Evolutionary conservation across 2,888 invertebrate genomes (phyloP).

Genomic region (Microchrysa polita): DNA sequence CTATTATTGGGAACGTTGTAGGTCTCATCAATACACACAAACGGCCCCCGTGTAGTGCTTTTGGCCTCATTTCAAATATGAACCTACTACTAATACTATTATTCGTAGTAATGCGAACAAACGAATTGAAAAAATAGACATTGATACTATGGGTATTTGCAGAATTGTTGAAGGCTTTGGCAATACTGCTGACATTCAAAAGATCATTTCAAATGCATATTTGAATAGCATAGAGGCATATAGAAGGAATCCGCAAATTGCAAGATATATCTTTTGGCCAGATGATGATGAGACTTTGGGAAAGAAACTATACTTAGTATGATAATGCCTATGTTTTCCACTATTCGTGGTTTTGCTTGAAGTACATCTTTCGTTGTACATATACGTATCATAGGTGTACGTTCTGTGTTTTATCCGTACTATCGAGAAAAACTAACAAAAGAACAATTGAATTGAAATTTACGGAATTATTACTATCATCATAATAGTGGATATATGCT

Average conservation of each 20-base stretch:
- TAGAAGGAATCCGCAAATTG: background rate
- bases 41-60: background rate
- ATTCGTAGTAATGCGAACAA: no score
- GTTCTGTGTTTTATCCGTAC: constrained; percentile 6
- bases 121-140: no score
- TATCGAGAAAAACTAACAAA: constrained; percentile 47
- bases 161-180: constrained; percentile 12
- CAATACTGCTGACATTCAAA: constrained; percentile 21
- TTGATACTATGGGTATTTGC: background rate
- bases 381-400: constrained; percentile 11
- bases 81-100: constrained; percentile 1
- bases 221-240: background rate
- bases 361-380: background rate
- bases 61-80: constrained; percentile 2
- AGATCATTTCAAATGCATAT: constrained; percentile 6
- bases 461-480: constrained; percentile 35
- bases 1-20: background rate
- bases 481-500: constrained; percentile 7
- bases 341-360: background rate
- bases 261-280: constrained; percentile 15
- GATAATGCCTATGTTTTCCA: background rate
- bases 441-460: constrained; percentile 49
- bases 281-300: constrained; percentile 23
- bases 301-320: constrained; percentile 25
- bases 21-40: no score